Conservation (phyloP, 1,140 invertebrate genomes). For the Lepidurus packardi region DNA sequence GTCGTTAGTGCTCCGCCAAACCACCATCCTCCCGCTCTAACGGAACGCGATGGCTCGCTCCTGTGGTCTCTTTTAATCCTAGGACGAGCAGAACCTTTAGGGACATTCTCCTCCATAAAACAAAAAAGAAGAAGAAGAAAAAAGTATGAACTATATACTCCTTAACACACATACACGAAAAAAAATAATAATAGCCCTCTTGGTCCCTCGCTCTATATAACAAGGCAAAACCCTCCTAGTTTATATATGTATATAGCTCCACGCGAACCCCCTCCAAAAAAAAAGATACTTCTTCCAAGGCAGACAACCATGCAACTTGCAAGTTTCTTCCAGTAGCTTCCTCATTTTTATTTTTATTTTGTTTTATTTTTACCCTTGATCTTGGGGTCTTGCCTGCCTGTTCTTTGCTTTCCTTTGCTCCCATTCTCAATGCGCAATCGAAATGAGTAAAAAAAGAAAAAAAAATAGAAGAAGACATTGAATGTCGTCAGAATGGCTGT, state of each 20-base stretch:
- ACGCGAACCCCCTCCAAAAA: neutral
- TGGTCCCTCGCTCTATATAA: constrained; percentile 8
- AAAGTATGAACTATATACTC: constrained; percentile 15
- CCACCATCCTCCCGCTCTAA: constrained; percentile 2
- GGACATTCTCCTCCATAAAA: neutral
- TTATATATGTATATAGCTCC: constrained; percentile 16
- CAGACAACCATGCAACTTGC: neutral
- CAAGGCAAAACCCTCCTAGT: neutral
- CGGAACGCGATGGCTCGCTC: constrained; percentile 6
- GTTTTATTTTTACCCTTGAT: neutral
- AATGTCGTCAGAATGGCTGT: neutral
- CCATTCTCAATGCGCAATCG: neutral
- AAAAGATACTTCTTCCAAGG: neutral
- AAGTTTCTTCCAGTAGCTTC: neutral
- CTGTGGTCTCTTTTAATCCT: neutral
- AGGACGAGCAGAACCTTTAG: constrained; percentile 6
- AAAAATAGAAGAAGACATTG: neutral
- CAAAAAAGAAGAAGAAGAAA: neutral
- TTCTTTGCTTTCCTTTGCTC: neutral
- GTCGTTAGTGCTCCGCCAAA: constrained; percentile 13
- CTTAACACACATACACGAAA: neutral
- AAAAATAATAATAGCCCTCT: neutral
- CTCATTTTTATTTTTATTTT: neutral
- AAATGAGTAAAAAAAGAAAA: neutral
- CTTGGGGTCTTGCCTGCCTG: neutral